These are phyloP conservation scores for Malacoraja senta DNA, from an alignment of 2,797 vertebrate species.

Conservation along the genomic window DNA sequence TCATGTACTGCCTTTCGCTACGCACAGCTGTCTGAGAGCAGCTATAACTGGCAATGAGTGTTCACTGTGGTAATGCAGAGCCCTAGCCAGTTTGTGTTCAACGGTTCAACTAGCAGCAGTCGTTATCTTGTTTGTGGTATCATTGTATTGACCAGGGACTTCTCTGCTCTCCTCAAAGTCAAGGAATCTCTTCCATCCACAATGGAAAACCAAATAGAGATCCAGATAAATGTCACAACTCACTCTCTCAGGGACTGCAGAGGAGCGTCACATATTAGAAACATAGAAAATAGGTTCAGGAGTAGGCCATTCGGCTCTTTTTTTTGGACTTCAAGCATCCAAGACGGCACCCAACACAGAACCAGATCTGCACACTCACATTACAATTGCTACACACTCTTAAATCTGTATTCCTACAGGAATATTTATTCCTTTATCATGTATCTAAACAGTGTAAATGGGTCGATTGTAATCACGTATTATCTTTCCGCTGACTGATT, in stretches of 20 bases:
- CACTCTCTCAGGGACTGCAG: not conserved
- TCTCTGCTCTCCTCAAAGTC: not conserved
- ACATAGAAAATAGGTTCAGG: too few relatives aligned
- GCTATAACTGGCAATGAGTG: not conserved
- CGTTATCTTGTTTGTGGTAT: not conserved
- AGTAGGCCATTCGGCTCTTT: too few relatives aligned
- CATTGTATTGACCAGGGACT: not conserved
- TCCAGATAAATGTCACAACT: not conserved
- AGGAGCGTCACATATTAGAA: not conserved
- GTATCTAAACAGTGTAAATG: too few relatives aligned
- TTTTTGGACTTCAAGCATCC: too few relatives aligned
- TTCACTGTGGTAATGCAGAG: not conserved
- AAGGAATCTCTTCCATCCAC: not conserved
- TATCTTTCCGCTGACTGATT: too few relatives aligned
- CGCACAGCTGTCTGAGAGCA: not conserved
- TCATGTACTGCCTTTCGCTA: not conserved
- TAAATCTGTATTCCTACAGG: too few relatives aligned
- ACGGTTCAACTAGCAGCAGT: not conserved
- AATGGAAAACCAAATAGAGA: too few relatives aligned
- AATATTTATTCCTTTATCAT: too few relatives aligned
- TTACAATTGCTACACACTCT: too few relatives aligned
- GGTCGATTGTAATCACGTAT: too few relatives aligned
- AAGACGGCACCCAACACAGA: too few relatives aligned
- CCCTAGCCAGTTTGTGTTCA: not conserved
- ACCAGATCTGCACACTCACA: too few relatives aligned